Base-by-base conservation (phyloP, 2,888 invertebrate species). In the Cataglyphis albicans region DNA sequence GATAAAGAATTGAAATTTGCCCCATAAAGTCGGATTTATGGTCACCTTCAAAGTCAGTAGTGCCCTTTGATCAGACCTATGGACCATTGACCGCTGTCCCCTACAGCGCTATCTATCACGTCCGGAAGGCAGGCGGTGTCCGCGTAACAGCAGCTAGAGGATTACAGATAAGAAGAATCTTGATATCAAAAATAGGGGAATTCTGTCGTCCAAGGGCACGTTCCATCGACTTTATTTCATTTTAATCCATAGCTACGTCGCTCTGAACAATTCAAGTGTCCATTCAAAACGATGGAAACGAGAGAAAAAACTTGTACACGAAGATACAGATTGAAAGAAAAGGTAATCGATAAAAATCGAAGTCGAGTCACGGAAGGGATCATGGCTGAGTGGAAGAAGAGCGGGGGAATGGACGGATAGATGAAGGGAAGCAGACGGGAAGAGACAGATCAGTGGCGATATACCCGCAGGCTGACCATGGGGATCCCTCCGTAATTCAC, bases 261-360 rank as follows among this genome's bases (percentile, higher is more conserved):
- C 55, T 82, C 57, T 74, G n/a, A 21, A 38, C 21, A 41, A 55
- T 86, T 85, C 83, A 29, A 85, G 78, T 78, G 78, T 35, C 73
- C 75, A 84, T 82, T 81, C 64, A 7, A 41, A 52, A 55, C 73
- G 72, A 74, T 72, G n/a, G 7, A 75, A 67, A 63, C 18, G 65
- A 41, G 74, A 81, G 84, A 41, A 68, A 78, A 68, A 73, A 68
- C 63, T 68, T 52, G 55, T 55, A 80, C 38, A 70, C 72, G 65
- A 81, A 59, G 41, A 68, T 68, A 68, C 48, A 72, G 78, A 70
- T 70, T 72, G 35, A 35, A 57, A 18, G 6, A 32, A 32, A 59
- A 7, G 21, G n/a, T 32, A 83, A 89, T 88, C 89, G 87, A 89
- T 90, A 88, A 89, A 86, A 84, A 90, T 90, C 85, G 82, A 86